Evolutionary conservation across 1,140 invertebrate species (phyloP), one percentile per base, ranked within the genome.

Genomic region (Thrips palmi): DNA sequence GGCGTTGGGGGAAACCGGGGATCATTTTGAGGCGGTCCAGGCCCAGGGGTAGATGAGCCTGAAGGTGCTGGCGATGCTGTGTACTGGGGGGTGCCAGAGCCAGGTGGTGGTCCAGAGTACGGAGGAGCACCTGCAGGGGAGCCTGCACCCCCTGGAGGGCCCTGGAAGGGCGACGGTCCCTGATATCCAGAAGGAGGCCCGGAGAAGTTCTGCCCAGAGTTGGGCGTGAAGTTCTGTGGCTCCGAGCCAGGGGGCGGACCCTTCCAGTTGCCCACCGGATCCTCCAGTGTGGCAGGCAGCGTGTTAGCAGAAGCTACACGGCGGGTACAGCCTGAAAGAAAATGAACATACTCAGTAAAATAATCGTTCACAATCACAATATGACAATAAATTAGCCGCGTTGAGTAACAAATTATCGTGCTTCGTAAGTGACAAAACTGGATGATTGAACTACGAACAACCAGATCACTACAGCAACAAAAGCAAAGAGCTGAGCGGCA

Each of bases 51-150:
- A 11, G 74, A 77, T 25, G 74, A 76, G n/a, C 74, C 75, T 19
- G 72, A 75, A 2, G 74, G 74, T 33, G 74, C 75, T 30, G 75
- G 75, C 20, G 74, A 77, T 18, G 74, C 74, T 42, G 71, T 77
- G 52, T 77, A 78, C 49, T 77, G 74, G 11, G 74, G 74, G 39
- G 74, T 76, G 38, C 65, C 72, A 18, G 74, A 76, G 25, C 74
- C 74, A 4, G 75, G 71, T 38, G 70, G 70, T 34, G 71, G 72
- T 3, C 65, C 70, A 49, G 72, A 71, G 52, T 71, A 72, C 24
- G 67, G 57, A 17, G 65, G 63, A 5, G 62, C 68, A 14, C 65
- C 65, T 18, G 73, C 68, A 33, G 71, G 71, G 51, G 71, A 73
- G 14, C 66, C 66, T 37, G 68, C 71, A 20, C 68, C 68, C 41